Base-by-base conservation (phyloP, 1,140 invertebrate genomes). In the Thaumatotibia leucotreta region DNA sequence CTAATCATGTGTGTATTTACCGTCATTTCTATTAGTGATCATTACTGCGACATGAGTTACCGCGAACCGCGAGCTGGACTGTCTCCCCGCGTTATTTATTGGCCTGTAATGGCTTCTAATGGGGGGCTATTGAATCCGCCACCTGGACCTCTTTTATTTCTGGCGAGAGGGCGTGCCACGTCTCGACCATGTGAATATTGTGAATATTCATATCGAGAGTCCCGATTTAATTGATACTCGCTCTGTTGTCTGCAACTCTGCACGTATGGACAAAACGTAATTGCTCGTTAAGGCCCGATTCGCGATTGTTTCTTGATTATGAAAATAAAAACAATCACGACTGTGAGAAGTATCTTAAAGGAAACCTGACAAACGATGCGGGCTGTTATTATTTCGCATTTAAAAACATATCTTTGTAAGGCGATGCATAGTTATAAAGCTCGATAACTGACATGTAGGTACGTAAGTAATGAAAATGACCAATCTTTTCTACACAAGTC, bases 101-200 rank as follows among this genome's bases (percentile, higher is more conserved):
- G 80, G 77, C 80, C 77, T 79, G 85, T 88, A 89, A 89, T 88
- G 75, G 82, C 72, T 81, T 77, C 80, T 87, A 88, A 89, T 89
- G 79, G 81, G 75, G 69, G 76, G 79, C 80, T 84, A 84, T 87
- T 84, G 80, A 86, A 86, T 86, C 79, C 78, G 76, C 80, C 82
- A 87, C 81, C 78, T 83, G 80, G 80, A 76, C 79, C 76, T 83
- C 75, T 77, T 86, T 85, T 82, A 80, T 82, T 83, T 77, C 75
- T 45, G 65, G 20, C 68, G 31, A 32, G 65, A 61, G 58, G 71
- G 66, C 69, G 72, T 66, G 63, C 17, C 35, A 45, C 39, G 69
- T 68, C 69, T 67, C 65, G 66, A 66, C 70, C 74, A 78, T 77
- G 83, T 80, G 84, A 83, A 84, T 88, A 88, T 89, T 77, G 83